These are phyloP conservation scores for Drosophila imparisetae DNA, from an alignment of 2,888 invertebrate genomes.

Conservation along the genomic window DNA sequence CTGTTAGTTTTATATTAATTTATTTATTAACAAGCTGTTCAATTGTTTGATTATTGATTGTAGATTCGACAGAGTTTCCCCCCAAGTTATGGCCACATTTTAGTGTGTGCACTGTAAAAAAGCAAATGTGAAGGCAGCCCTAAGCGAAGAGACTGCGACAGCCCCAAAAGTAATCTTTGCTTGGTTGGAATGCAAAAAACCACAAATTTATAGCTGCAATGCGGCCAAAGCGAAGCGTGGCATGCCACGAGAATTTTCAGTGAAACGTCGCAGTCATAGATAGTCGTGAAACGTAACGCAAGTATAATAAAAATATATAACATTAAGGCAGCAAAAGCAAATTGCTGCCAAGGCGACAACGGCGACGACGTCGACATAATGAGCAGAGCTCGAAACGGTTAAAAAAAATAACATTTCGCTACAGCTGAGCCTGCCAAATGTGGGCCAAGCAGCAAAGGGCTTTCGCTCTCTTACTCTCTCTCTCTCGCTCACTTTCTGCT, in stretches of 20 bases:
- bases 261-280: constrained; percentile 58
- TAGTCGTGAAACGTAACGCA: constrained; percentile 59
- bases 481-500: constrained; percentile 17
- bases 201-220: constrained; percentile 76
- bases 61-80: background rate
- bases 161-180: constrained; percentile 59
- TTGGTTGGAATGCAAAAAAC: constrained; percentile 59
- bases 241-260: constrained; percentile 41
- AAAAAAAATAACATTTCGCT: constrained; percentile 32
- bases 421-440: constrained; percentile 67
- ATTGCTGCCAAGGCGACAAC: constrained; percentile 48
- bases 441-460: constrained; percentile 53
- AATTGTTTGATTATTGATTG: background rate
- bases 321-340: constrained; percentile 41
- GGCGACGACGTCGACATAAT: constrained; percentile 48
- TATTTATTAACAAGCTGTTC: background rate
- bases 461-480: background rate
- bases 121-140: constrained; percentile 12
- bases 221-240: constrained; percentile 65
- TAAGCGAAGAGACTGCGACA: constrained; percentile 5
- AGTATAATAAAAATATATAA: constrained; percentile 71
- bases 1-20: background rate
- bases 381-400: constrained; percentile 62
- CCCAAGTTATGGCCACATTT: background rate
- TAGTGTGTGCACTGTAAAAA: background rate